A percentile compares a stretch with the other conserved stretches of the same genome.
Evolutionary conservation across 2,113 vertebrate species (phyloP).

Genomic region (Aegypius monachus): DNA sequence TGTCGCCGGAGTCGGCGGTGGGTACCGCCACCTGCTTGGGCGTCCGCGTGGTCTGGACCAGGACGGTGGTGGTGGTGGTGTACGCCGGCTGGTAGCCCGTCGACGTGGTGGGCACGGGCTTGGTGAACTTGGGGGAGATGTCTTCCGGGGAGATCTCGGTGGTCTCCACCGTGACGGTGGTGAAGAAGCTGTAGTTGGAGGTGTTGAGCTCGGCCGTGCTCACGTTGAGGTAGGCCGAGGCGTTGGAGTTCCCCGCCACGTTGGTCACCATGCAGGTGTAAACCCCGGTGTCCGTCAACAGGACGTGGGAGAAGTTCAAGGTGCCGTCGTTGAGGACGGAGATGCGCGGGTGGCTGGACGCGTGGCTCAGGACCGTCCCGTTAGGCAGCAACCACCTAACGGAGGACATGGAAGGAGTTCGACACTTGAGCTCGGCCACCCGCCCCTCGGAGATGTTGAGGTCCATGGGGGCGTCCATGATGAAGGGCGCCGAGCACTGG

Average conservation of each 20-base stretch:
- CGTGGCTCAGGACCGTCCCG: slow-evolving; percentile 92
- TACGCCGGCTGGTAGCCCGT: slow-evolving; percentile 95
- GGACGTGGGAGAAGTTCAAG: slow-evolving; percentile 92
- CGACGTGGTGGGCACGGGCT: slow-evolving; percentile 87
- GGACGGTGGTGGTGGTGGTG: slow-evolving; percentile 92
- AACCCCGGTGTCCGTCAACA: slow-evolving; percentile 87
- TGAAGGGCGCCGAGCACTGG: slow-evolving; percentile 94
- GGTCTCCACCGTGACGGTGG: slow-evolving; percentile 94
- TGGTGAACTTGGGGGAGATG: slow-evolving; percentile 83
- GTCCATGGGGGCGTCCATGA: slow-evolving; percentile 91
- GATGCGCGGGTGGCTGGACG: slow-evolving; percentile 89
- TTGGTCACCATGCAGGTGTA: slow-evolving; percentile 99
- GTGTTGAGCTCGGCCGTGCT: slow-evolving; percentile 96
- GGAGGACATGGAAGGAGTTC: slow-evolving; percentile 92
- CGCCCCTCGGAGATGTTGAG: slow-evolving; percentile 95
- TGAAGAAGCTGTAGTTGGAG: slow-evolving; percentile 96
- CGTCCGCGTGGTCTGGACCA: slow-evolving; percentile 88
- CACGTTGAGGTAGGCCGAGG: slow-evolving; percentile 96
- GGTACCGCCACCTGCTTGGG: slow-evolving; percentile 86
- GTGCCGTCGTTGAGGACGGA: slow-evolving; percentile 93
- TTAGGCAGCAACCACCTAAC: slow-evolving; percentile 95
- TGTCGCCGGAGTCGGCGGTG: slow-evolving; percentile 78
- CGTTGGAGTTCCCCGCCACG: slow-evolving; percentile 95
- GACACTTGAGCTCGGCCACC: slow-evolving; percentile 91
- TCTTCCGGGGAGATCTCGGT: slow-evolving; percentile 88